Evolutionary conservation across 2,797 vertebrate species (phyloP).

Genomic region (Capromys pilorides): DNA sequence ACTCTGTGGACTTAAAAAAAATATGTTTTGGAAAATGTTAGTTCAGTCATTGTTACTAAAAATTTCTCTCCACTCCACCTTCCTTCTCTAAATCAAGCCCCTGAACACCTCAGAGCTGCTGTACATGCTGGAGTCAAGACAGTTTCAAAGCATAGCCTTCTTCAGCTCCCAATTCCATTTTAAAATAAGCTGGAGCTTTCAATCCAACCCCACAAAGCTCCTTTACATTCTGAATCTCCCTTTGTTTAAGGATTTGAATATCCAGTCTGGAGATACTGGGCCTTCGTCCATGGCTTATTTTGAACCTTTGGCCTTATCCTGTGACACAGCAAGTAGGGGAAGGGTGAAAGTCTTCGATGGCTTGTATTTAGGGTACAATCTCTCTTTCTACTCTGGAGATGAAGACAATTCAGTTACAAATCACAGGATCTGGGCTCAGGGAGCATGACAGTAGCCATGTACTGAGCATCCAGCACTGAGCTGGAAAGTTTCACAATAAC

Average conservation of each 20-base stretch:
- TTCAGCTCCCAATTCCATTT: not conserved
- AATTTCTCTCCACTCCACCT: slow-evolving; percentile 41
- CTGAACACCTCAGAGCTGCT: slow-evolving; percentile 46
- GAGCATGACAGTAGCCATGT: not conserved
- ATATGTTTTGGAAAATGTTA: slow-evolving; percentile 37
- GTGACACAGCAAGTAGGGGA: not conserved
- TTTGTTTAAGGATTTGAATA: not conserved
- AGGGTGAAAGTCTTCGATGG: not conserved
- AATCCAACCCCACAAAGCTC: not conserved
- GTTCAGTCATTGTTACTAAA: slow-evolving; percentile 37
- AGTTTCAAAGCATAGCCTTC: not conserved
- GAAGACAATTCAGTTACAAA: not conserved
- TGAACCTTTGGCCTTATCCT: not conserved
- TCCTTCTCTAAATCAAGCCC: slow-evolving; percentile 47
- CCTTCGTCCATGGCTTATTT: not conserved
- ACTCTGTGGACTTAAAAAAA: slow-evolving; percentile 33
- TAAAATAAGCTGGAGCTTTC: slow-evolving; percentile 29
- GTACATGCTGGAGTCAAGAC: not conserved
- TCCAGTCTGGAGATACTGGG: not conserved
- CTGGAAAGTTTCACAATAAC: not conserved
- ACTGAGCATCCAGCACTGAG: not conserved
- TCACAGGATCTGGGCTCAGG: not conserved
- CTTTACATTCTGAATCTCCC: not conserved
- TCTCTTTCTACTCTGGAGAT: not conserved
- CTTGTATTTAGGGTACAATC: not conserved